A percentile compares a stretch with the other conserved stretches of the same genome.
Conservation (phyloP, 2,113 vertebrate species). For the Xyrauchen texanus region DNA sequence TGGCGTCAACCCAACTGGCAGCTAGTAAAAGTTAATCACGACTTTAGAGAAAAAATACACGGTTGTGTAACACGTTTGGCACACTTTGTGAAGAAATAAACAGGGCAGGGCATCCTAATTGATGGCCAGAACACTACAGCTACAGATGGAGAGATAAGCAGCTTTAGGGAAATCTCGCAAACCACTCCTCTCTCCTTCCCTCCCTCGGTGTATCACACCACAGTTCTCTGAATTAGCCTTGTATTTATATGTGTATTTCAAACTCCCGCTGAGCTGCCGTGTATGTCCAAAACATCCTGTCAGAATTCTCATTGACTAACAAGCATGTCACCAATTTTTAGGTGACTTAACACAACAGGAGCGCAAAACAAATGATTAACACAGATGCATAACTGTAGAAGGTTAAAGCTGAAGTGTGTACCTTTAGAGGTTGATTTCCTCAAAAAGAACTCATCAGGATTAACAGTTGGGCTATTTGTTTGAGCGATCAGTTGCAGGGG, state of each 20-base stretch:
- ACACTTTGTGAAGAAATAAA: constrained; percentile 53
- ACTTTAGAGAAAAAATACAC: background rate
- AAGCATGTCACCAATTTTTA: background rate
- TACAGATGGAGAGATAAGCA: constrained; percentile 72
- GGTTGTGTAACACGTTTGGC: constrained; percentile 51
- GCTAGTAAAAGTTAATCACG: constrained; percentile 42
- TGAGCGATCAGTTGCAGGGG: too few species aligned
- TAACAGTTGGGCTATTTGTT: too few species aligned
- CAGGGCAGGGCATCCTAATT: constrained; percentile 62
- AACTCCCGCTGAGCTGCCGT: background rate
- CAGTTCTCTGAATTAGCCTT: constrained; percentile 17
- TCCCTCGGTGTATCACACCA: background rate
- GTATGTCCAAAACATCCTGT: constrained; percentile 27
- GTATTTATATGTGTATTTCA: constrained; percentile 15
- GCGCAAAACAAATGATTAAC: background rate
- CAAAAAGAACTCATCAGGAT: background rate
- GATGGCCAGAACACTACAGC: constrained; percentile 62
- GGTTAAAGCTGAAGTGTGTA: too few species aligned
- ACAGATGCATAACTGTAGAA: background rate
- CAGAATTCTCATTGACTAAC: constrained; percentile 13
- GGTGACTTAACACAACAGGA: background rate
- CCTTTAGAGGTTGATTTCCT: too few species aligned
- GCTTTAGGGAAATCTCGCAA: constrained; percentile 49
- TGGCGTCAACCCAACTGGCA: constrained; percentile 53
- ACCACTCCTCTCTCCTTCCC: background rate